These are phyloP conservation scores for Cabera pusaria DNA, from an alignment of 2,888 invertebrate genomes.

Conservation along the genomic window DNA sequence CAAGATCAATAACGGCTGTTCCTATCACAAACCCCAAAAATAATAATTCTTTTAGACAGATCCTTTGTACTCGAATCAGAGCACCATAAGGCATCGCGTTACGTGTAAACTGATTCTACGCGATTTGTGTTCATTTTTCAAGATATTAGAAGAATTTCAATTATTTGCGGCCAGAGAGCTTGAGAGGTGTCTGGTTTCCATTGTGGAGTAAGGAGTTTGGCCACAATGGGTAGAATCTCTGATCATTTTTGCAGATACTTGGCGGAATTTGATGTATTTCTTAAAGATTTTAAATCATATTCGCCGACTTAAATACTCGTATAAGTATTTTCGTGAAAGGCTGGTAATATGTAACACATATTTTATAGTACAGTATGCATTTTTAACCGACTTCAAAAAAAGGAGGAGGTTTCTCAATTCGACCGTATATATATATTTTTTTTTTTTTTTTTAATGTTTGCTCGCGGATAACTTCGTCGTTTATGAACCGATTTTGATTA, in stretches of 20 bases:
- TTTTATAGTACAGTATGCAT: no score
- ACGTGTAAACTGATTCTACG: slow-evolving; percentile 22
- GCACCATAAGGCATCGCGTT: slow-evolving; percentile 20
- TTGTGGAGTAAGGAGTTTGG: slow-evolving; percentile 22
- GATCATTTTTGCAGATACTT: slow-evolving; percentile 14
- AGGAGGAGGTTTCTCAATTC: no score
- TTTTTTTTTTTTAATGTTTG: no score
- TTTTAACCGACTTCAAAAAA: no score
- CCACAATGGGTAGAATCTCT: slow-evolving; percentile 17
- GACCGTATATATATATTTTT: no score
- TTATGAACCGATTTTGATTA: no score
- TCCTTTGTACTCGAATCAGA: slow-evolving; percentile 49
- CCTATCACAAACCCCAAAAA: slow-evolving; percentile 9
- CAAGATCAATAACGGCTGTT: slow-evolving; percentile 8
- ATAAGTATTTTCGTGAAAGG: no score
- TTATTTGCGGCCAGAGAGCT: slow-evolving; percentile 35
- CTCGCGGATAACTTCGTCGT: no score
- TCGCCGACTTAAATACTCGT: no score
- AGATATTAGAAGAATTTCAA: slow-evolving; percentile 29
- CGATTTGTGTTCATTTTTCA: slow-evolving; percentile 12
- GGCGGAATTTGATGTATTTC: not conserved
- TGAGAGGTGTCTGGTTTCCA: slow-evolving; percentile 29
- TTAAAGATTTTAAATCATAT: no score
- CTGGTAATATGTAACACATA: no score
- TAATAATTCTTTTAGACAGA: slow-evolving; percentile 47